Conservation (phyloP, 37 sponge, comb jelly and placozoan genomes). For the Ephydatia muelleri region DNA sequence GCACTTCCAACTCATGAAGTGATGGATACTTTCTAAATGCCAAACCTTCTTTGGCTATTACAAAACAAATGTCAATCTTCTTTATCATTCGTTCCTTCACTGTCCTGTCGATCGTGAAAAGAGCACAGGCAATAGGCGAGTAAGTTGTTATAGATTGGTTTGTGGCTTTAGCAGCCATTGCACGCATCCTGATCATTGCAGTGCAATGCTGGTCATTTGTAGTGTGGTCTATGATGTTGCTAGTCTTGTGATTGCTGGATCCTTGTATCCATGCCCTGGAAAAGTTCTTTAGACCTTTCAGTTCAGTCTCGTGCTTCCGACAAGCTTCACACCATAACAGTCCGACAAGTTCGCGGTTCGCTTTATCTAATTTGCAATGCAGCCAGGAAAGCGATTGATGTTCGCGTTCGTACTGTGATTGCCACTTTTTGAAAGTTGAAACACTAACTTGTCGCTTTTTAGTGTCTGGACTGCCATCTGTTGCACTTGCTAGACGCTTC, state of each 20-base stretch:
- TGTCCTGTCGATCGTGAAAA: slow-evolving; percentile 16
- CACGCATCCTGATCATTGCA: slow-evolving; percentile 33
- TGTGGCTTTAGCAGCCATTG: slow-evolving; percentile 5
- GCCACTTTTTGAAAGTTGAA: slow-evolving; percentile 49
- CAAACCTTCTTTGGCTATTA: slow-evolving; percentile 55
- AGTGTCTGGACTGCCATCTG: neutral
- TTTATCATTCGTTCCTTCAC: slow-evolving; percentile 20
- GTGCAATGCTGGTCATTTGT: slow-evolving; percentile 30
- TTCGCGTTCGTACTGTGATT: slow-evolving; percentile 37
- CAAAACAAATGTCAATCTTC: slow-evolving; percentile 51
- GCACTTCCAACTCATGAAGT: slow-evolving; percentile 23
- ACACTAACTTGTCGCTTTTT: slow-evolving; percentile 41
- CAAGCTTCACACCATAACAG: slow-evolving; percentile 42
- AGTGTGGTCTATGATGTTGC: slow-evolving; percentile 55
- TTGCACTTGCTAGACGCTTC: too few relatives aligned
- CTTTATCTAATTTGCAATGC: slow-evolving; percentile 29
- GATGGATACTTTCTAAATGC: slow-evolving; percentile 39
- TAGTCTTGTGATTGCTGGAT: slow-evolving; percentile 39
- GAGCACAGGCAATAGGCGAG: slow-evolving; percentile 39
- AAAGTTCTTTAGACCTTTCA: slow-evolving; percentile 43
- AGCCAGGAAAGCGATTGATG: slow-evolving; percentile 46
- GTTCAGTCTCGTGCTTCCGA: slow-evolving; percentile 27
- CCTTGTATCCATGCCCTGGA: slow-evolving; percentile 41
- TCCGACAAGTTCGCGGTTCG: slow-evolving; percentile 12
- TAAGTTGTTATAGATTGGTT: slow-evolving; percentile 31